Conservation (phyloP, 2,888 invertebrate species). For the Sesamia inferens region DNA sequence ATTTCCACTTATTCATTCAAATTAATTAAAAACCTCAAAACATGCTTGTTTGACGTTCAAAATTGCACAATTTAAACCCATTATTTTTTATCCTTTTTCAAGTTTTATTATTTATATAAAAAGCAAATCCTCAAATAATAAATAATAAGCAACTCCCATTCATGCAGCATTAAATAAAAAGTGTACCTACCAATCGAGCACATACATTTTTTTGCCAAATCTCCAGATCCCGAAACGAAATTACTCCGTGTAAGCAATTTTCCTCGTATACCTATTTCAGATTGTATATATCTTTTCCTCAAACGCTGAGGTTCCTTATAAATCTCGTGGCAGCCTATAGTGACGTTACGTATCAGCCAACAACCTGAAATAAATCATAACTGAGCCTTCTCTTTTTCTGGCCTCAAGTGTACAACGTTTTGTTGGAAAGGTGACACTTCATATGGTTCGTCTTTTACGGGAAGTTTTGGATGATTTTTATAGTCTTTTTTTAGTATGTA, state of each 20-base stretch:
- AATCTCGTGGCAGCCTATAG: constrained; percentile 75
- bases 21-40: constrained; percentile 4
- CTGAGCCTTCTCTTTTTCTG: constrained; percentile 67
- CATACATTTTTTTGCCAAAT: constrained; percentile 49
- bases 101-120: neutral
- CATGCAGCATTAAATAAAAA: constrained; percentile 10
- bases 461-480: no score
- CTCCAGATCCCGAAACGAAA: constrained; percentile 65
- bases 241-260: constrained; percentile 71
- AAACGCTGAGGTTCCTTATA: constrained; percentile 70
- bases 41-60: neutral
- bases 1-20: neutral
- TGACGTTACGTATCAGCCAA: constrained; percentile 71
- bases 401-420: constrained; percentile 56
- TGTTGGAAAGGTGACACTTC: constrained; percentile 44
- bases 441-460: constrained; percentile 18
- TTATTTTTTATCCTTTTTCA: neutral
- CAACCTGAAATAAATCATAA: constrained; percentile 76
- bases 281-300: constrained; percentile 66
- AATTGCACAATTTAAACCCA: neutral
- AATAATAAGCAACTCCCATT: neutral
- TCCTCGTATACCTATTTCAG: constrained; percentile 58
- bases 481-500: no score
- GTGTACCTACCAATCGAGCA: constrained; percentile 37
- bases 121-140: neutral